Base-by-base conservation (phyloP, 2,797 vertebrate genomes). In the Myotis vivesi region DNA sequence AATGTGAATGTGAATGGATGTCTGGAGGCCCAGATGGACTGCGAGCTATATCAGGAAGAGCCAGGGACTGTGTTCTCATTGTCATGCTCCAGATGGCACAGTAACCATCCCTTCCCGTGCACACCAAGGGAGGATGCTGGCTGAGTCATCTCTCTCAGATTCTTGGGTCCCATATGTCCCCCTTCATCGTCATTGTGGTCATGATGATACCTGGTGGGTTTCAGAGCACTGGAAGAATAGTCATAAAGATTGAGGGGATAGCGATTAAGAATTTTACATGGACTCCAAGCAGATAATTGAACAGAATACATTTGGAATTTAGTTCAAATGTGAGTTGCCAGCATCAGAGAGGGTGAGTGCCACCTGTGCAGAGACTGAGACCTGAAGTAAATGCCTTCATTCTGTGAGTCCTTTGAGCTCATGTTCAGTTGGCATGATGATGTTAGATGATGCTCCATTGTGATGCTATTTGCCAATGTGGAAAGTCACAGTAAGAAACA, bases 1-100 rank as follows among this genome's bases (percentile, higher is more conserved):
- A 84, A 88, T 71, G 15, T 22, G 10, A 85, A 69, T 93, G 83
- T 46, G 84, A 94, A 82, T 92, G 80, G 62, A 15, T 76, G 77
- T 93, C 81, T 86, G 15, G 79, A 95, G 81, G 77, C 94, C 80
- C 94, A 94, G 81, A 93, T 84, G 93, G 81, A 44, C 19, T 28
- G 49, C 66, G 17, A 19, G 49, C 79, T 94, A 3, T 30, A 80
- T 86, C 53, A 8, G 62, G 66, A 84, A 30, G 36, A 71, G 55
- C 73, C 36, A 64, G 87, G 10, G 41, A 71, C 95, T 94, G n/a
- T 22, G 38, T 92, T 57, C 36, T 89, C n/a, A 57, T 23, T 33
- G 41, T 82, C 83, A 64, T 30, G 79, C 66, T 95, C 92, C 83
- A 30, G 53, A 53, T 82, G 91, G 86, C 82, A 76, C 55, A 88